Evolutionary conservation across 1,140 invertebrate species (phyloP).

Genomic region (Drosophila truncata): DNA sequence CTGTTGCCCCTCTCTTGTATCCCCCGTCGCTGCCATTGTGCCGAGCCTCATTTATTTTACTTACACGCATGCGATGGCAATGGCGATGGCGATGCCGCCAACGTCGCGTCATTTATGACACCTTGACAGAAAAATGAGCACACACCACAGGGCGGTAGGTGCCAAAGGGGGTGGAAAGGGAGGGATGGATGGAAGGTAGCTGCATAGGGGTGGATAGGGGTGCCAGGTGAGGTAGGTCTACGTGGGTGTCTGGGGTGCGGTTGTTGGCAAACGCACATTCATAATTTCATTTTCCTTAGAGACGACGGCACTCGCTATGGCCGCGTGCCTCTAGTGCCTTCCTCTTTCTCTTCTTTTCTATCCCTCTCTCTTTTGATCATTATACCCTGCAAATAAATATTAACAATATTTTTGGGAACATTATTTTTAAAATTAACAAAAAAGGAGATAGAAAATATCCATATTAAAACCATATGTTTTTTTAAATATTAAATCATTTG

Average conservation of each 20-base stretch:
- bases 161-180: not conserved
- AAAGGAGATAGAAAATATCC: not conserved
- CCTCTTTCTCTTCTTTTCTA: not conserved
- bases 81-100: constrained; percentile 50
- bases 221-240: constrained; percentile 39
- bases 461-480: not conserved
- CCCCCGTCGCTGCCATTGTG: constrained; percentile 64
- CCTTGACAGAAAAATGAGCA: constrained; percentile 81
- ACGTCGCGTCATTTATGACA: constrained; percentile 79
- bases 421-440: no score
- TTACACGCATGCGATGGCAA: constrained; percentile 71
- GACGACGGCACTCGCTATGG: constrained; percentile 38
- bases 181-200: not conserved
- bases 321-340: not conserved
- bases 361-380: not conserved
- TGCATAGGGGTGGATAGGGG: constrained; percentile 9
- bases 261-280: constrained; percentile 76
- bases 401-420: no score
- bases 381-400: constrained; percentile 12
- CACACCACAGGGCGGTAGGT: constrained; percentile 27
- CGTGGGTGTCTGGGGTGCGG: constrained; percentile 73
- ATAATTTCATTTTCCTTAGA: constrained; percentile 78
- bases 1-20: not conserved
- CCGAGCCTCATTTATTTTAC: constrained; percentile 82
- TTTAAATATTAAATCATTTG: no score